phyloP scores from a whole-genome alignment of 2,888 invertebrate genomes.

The Macaria liturata region DNA sequence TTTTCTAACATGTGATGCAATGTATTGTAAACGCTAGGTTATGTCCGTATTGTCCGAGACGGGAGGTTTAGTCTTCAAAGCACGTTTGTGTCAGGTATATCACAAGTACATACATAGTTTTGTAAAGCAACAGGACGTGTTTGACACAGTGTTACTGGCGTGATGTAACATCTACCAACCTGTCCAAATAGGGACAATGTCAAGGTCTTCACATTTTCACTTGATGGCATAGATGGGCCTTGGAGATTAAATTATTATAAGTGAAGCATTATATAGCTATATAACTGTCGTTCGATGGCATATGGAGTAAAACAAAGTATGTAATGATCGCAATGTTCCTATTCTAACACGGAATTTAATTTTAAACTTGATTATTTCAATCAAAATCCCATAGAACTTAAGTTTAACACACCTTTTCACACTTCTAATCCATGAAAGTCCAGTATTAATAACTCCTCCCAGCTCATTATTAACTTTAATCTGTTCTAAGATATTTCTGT shows the following conservation, averaged over 20 bases:
- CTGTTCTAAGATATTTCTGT: constrained; percentile 7
- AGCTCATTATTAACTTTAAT: constrained; percentile 6
- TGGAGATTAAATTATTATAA: not conserved
- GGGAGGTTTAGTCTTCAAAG: constrained; percentile 45
- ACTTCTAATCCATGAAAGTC: no score
- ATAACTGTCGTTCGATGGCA: no score
- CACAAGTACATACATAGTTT: constrained; percentile 45
- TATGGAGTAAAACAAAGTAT: no score
- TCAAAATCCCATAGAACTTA: no score
- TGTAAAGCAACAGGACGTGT: constrained; percentile 61
- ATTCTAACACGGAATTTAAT: no score
- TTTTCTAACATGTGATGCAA: constrained; percentile 33
- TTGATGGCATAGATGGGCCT: constrained; percentile 24
- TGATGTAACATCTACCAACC: constrained; percentile 53
- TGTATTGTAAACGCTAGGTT: constrained; percentile 29
- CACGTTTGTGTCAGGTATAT: constrained; percentile 50
- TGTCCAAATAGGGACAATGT: constrained; percentile 63
- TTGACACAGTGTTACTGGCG: constrained; percentile 44
- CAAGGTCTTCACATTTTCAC: constrained; percentile 65
- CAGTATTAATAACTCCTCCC: no score
- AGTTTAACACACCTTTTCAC: no score
- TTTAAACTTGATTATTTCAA: no score
- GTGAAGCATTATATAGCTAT: not conserved
- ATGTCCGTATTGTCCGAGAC: constrained; percentile 24
- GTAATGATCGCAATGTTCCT: no score